These are phyloP conservation scores for Symphodus melops DNA, from an alignment of 2,113 vertebrate genomes.

Conservation along the genomic window DNA sequence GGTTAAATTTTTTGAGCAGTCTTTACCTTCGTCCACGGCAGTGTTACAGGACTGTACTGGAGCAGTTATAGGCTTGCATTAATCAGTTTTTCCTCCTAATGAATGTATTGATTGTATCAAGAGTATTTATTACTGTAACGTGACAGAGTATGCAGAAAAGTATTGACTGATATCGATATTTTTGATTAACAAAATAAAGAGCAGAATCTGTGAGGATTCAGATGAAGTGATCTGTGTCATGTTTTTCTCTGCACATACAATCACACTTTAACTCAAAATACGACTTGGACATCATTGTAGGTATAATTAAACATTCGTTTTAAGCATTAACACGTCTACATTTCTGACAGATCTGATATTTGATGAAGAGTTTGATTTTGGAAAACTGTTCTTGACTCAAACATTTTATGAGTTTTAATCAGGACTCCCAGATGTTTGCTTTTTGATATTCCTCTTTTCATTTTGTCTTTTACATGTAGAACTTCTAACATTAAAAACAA, in stretches of 20 bases:
- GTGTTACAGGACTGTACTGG: slow-evolving; percentile 61
- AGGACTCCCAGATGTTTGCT: too few relatives aligned
- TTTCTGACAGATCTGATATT: too few relatives aligned
- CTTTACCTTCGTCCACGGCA: slow-evolving; percentile 61
- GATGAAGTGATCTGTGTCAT: slow-evolving; percentile 9
- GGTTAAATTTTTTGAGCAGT: slow-evolving; percentile 59
- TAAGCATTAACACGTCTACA: too few relatives aligned
- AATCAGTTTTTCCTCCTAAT: slow-evolving; percentile 55
- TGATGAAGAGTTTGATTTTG: too few relatives aligned
- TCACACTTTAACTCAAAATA: background rate
- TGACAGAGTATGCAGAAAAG: slow-evolving; percentile 64
- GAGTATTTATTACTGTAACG: slow-evolving; percentile 69
- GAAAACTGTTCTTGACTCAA: too few relatives aligned
- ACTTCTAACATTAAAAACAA: too few relatives aligned
- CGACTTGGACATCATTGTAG: too few relatives aligned
- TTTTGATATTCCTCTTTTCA: too few relatives aligned
- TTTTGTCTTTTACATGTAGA: too few relatives aligned
- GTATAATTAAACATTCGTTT: too few relatives aligned
- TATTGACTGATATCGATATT: slow-evolving; percentile 67
- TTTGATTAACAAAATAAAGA: slow-evolving; percentile 76
- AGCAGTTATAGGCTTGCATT: slow-evolving; percentile 72
- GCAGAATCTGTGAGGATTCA: slow-evolving; percentile 47
- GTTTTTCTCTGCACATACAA: slow-evolving; percentile 9
- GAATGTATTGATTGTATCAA: slow-evolving; percentile 73
- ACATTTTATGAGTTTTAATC: too few relatives aligned